Conservation (phyloP, 2,797 vertebrate genomes). For the Xiphophorus birchmanni region DNA sequence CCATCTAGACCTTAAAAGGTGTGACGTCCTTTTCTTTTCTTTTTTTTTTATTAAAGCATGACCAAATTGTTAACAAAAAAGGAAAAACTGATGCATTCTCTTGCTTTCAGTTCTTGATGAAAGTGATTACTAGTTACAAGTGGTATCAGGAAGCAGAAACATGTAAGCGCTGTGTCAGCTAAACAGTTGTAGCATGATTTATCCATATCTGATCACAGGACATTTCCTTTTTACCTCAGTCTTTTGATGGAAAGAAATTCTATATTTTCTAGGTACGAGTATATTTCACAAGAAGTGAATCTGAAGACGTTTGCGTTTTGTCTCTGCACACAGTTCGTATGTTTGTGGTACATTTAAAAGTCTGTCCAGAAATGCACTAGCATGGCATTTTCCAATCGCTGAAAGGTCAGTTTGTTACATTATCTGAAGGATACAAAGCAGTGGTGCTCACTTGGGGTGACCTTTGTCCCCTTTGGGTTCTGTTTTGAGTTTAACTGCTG, state of each 20-base stretch:
- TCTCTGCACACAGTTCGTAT: conserved; percentile 48
- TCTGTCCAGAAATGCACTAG: conserved; percentile 60
- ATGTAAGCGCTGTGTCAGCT: conserved; percentile 70
- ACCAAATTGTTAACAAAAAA: conserved; percentile 72
- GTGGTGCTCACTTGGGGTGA: conserved; percentile 78
- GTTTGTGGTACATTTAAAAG: conserved; percentile 54
- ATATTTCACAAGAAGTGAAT: conserved; percentile 44
- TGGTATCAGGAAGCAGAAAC: conserved; percentile 69
- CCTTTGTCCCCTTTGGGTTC: conserved; percentile 49
- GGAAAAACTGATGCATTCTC: conserved; percentile 38
- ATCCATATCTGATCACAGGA: conserved; percentile 79
- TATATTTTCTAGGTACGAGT: conserved; percentile 70
- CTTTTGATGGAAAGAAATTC: conserved; percentile 47
- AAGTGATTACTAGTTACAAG: conserved; percentile 61
- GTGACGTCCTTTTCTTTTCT: conserved; percentile 60
- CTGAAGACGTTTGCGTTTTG: conserved; percentile 28
- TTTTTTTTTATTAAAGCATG: conserved; percentile 70
- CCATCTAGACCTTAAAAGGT: conserved; percentile 77
- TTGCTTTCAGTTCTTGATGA: conserved; percentile 67
- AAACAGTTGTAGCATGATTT: conserved; percentile 77
- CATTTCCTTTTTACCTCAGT: conserved; percentile 80
- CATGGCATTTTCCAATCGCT: conserved; percentile 56
- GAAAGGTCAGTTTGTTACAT: conserved; percentile 73
- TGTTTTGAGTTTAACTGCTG: conserved; percentile 66
- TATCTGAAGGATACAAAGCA: conserved; percentile 70